Percentiles rank a stretch among this genome's conserved stretches.
These are phyloP conservation scores for Holacanthella duospinosa DNA, from an alignment of 2,888 invertebrate genomes.

Conservation along the genomic window DNA sequence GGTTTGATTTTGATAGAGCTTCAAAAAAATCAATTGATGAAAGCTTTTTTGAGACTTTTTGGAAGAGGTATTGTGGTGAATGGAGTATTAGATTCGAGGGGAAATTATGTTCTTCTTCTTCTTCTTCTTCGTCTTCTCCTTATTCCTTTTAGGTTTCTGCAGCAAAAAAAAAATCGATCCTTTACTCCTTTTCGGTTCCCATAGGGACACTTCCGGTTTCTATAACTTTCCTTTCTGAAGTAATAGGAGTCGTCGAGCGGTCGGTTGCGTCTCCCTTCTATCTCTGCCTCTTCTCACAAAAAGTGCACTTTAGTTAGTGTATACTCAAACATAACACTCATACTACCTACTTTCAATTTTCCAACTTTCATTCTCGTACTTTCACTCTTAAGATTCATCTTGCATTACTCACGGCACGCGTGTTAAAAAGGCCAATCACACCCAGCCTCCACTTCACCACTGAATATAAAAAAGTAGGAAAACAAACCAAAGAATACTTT, in stretches of 20 bases:
- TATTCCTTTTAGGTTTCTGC: not conserved
- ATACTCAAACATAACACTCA: not conserved
- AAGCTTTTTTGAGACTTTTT: not conserved
- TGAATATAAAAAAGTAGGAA: too few relatives aligned
- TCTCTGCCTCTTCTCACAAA: not conserved
- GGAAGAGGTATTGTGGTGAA: not conserved
- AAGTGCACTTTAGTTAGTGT: not conserved
- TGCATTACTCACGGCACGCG: not conserved
- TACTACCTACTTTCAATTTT: not conserved
- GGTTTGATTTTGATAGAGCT: too few relatives aligned
- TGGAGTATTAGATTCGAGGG: not conserved
- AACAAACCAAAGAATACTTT: too few relatives aligned
- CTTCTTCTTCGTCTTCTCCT: not conserved
- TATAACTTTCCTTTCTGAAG: not conserved
- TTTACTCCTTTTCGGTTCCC: conserved; percentile 24
- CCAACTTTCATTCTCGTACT: too few relatives aligned
- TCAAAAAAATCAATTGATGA: not conserved
- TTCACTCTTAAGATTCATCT: not conserved
- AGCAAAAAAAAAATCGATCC: conserved; percentile 10
- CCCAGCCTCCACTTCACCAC: not conserved
- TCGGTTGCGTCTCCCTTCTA: not conserved
- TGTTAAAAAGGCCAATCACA: not conserved
- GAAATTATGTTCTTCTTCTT: conserved; percentile 5
- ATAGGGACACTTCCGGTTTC: conserved; percentile 38
- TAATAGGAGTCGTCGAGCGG: too few relatives aligned